A percentile compares a stretch with the other conserved stretches of the same genome.
phyloP scores from a whole-genome alignment of 2,888 invertebrate genomes.

The Tyria jacobaeae region DNA sequence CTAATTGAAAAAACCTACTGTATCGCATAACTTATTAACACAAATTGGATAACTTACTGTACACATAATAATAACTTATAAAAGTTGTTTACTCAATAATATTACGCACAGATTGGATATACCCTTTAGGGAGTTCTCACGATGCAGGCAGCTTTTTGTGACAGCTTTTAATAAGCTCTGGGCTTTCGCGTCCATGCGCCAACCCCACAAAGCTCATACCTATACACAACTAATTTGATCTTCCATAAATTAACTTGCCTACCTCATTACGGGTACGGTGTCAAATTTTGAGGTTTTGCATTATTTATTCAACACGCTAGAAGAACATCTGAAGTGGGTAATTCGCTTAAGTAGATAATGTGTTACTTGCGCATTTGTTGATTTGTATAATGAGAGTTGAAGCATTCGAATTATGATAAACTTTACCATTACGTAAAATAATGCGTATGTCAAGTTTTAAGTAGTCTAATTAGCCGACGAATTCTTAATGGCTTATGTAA shows the following conservation, averaged over 20 bases:
- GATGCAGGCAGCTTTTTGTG: slow-evolving; percentile 73
- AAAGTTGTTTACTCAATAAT: slow-evolving; percentile 24
- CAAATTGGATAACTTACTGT: neutral
- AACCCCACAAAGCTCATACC: slow-evolving; percentile 49
- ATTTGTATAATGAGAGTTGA: slow-evolving; percentile 12
- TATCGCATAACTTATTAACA: neutral
- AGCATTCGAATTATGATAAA: neutral
- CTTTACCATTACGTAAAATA: neutral
- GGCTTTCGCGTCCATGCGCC: slow-evolving; percentile 67
- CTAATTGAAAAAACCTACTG: neutral
- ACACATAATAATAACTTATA: neutral
- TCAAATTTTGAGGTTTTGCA: slow-evolving; percentile 46
- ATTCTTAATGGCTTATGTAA: neutral
- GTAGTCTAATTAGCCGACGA: neutral
- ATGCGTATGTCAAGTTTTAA: neutral
- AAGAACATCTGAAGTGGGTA: slow-evolving; percentile 36
- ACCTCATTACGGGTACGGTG: slow-evolving; percentile 50
- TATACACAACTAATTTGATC: slow-evolving; percentile 62
- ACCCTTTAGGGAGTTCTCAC: slow-evolving; percentile 59
- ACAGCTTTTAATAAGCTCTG: slow-evolving; percentile 80
- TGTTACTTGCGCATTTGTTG: slow-evolving; percentile 14
- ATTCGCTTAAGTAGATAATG: slow-evolving; percentile 28
- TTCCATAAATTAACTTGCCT: slow-evolving; percentile 54
- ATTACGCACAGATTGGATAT: slow-evolving; percentile 59
- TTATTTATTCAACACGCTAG: slow-evolving; percentile 42